Percentiles rank a stretch among this genome's conserved stretches.
Evolutionary conservation across 2,888 invertebrate genomes (phyloP).

Genomic region (Polyploca ridens): DNA sequence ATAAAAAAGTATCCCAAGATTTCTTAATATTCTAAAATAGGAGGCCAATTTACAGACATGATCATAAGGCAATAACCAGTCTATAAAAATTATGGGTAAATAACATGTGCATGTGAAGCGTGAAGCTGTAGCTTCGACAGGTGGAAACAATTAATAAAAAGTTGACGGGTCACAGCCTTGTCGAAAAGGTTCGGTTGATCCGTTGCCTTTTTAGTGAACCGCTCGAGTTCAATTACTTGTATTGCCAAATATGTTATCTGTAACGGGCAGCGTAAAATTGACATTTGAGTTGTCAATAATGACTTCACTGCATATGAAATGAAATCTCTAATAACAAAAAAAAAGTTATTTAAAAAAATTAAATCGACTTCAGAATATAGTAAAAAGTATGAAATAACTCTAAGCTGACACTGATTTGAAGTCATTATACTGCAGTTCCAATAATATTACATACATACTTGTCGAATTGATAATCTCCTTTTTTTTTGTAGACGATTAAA

Average conservation of each 20-base stretch:
- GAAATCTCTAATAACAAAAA: too few species aligned
- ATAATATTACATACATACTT: too few species aligned
- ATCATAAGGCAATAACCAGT: not conserved
- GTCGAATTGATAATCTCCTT: too few species aligned
- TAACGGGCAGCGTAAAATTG: constrained; percentile 1
- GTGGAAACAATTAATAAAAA: not conserved
- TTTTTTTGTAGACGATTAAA: too few species aligned
- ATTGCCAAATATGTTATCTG: not conserved
- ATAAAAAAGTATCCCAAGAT: too few species aligned
- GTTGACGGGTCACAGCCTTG: not conserved
- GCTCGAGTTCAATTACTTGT: not conserved
- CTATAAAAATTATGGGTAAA: not conserved
- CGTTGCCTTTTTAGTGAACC: not conserved
- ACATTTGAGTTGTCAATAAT: not conserved
- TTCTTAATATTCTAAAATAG: too few species aligned
- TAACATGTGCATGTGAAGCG: not conserved
- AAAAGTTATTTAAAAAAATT: too few species aligned
- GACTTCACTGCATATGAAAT: too few species aligned
- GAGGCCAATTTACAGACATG: not conserved
- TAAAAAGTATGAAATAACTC: too few species aligned
- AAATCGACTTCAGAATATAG: too few species aligned
- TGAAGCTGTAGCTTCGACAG: not conserved
- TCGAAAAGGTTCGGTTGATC: constrained; percentile 12
- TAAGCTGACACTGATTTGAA: too few species aligned
- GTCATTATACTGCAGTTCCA: too few species aligned